phyloP scores from a whole-genome alignment of 1,140 invertebrate species.

The Bombus sibiricus region DNA sequence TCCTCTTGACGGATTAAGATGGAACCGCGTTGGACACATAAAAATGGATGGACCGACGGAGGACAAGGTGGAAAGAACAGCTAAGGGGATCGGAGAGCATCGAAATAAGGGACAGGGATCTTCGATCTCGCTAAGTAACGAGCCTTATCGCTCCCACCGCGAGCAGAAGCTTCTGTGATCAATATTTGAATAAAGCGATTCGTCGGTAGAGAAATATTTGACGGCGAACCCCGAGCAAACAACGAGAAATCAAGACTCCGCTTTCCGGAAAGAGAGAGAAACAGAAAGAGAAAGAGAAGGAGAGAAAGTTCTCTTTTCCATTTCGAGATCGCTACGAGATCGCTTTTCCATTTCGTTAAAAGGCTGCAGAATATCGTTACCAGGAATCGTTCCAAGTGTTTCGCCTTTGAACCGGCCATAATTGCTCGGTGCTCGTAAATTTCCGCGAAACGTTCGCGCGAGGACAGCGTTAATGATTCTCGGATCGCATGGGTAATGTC shows the following conservation, averaged over 20 bases:
- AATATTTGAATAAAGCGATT: constrained; percentile 10
- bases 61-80: background rate
- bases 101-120: background rate
- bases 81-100: background rate
- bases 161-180: background rate
- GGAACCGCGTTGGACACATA: constrained; percentile 40
- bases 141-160: constrained; percentile 19
- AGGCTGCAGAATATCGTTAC: constrained; percentile 1
- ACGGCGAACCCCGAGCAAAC: background rate
- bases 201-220: constrained; percentile 1
- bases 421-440: constrained; percentile 33
- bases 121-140: constrained; percentile 36
- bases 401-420: constrained; percentile 17
- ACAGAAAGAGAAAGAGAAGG: too few species aligned
- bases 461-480: constrained; percentile 38
- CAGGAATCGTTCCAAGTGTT: background rate
- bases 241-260: background rate
- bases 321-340: background rate
- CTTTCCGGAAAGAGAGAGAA: background rate
- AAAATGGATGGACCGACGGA: constrained; percentile 37
- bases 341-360: constrained; percentile 1
- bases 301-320: background rate
- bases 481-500: constrained; percentile 8
- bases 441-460: constrained; percentile 6
- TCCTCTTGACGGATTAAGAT: constrained; percentile 54